A percentile compares a stretch with the other conserved stretches of the same genome.
These are phyloP conservation scores for Hydrophis major DNA, from an alignment of 2,797 vertebrate genomes.

Conservation along the genomic window DNA sequence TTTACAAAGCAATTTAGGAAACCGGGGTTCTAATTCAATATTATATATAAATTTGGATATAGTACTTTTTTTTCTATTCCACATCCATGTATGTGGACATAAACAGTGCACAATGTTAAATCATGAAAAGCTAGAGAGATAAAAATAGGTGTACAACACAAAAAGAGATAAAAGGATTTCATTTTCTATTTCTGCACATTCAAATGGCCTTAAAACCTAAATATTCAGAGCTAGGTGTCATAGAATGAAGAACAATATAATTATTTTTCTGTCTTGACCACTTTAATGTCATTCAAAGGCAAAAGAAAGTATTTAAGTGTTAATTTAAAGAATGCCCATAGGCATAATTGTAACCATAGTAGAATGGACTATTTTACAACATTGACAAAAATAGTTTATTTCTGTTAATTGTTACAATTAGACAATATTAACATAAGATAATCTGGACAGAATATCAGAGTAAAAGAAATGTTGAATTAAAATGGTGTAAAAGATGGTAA, in stretches of 20 bases:
- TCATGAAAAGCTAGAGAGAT: not conserved
- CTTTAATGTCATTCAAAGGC: not conserved
- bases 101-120: not conserved
- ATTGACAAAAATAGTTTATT: not conserved
- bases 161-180: not conserved
- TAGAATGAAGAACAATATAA: not conserved
- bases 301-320: not conserved
- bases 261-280: not conserved
- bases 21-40: not conserved
- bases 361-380: not conserved
- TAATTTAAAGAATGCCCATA: not conserved
- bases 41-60: not conserved
- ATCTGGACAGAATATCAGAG: not conserved
- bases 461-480: not conserved
- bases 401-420: not conserved
- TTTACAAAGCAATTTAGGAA: not conserved
- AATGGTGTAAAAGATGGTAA: not conserved
- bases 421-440: not conserved
- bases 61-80: not conserved
- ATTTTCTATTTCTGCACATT: not conserved
- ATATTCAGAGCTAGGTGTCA: not conserved
- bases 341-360: not conserved
- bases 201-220: not conserved
- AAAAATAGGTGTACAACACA: not conserved
- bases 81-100: not conserved